Percentiles rank a stretch among this genome's conserved stretches.
These are phyloP conservation scores for Motacilla alba DNA, from an alignment of 2,113 vertebrate species.

Conservation along the genomic window DNA sequence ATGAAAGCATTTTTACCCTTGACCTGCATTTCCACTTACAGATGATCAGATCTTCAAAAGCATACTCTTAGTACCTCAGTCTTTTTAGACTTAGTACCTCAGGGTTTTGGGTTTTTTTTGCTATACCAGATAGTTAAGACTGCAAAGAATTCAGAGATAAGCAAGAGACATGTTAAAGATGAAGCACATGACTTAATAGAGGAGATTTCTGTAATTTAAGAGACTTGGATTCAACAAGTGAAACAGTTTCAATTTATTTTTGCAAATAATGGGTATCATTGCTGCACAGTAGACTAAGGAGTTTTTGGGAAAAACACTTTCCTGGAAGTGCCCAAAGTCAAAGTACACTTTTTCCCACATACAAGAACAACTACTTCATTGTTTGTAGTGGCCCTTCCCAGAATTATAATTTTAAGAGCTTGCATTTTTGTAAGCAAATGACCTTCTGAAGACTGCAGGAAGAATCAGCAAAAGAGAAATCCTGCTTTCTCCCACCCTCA, in stretches of 20 bases:
- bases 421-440: neutral
- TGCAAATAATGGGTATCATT: neutral
- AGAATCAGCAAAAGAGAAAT: neutral
- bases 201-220: neutral
- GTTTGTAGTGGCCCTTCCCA: neutral
- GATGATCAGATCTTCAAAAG: neutral
- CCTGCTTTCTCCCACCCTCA: neutral
- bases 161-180: neutral
- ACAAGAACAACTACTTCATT: neutral
- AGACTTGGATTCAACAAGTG: neutral
- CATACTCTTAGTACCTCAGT: neutral
- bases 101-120: rapidly evolving
- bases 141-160: neutral
- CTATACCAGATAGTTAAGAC: neutral
- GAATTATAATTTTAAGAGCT: neutral
- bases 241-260: neutral
- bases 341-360: neutral
- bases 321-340: neutral
- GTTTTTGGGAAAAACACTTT: neutral
- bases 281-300: neutral
- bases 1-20: neutral
- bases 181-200: neutral
- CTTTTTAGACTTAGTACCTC: neutral
- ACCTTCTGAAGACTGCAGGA: neutral
- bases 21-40: neutral